Base-by-base conservation (phyloP, 2,113 vertebrate genomes). In the Scatophagus argus region DNA sequence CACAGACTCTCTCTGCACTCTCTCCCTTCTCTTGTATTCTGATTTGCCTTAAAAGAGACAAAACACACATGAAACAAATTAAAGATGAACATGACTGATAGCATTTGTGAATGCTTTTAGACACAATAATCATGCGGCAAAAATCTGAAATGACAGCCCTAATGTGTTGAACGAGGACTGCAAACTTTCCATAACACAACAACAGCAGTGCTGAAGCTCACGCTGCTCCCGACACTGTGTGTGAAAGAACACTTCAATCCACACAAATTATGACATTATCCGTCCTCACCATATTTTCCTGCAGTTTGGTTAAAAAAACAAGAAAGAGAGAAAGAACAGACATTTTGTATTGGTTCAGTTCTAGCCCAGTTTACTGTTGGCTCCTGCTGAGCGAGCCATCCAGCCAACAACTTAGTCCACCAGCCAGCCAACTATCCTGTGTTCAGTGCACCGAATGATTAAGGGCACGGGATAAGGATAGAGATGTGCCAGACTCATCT, bases 381-480 rank as follows among this genome's bases (percentile, higher is more conserved):
- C 54, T 54, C 36, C 29, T 46, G 27, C 51, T 31, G 32, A 39
- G 38, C 31, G n/a, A 34, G 34, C 59, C 44, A 34, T 34, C 21
- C 77, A 68, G 58, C 29, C 59, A 58, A 32, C 60, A 58, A 49
- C 65, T 82, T 25, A 67, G 32, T 55, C 52, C 29, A 58, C 38
- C 14, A 46, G 67, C 59, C 58, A 27, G 29, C 75, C 32, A 56
- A 39, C 66, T 49, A 46, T 47, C 64, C 34, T 46, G n/a, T 19
- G 43, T 72, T 63, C 29, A 61, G 64, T 68, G 21, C 19, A 58
- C 14, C 52, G 27, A 54, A 81, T 87, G 66, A 87, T 85, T 84
- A 71, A 81, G 67, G 82, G 71, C 71, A 77, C 32, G 31, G 56
- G 51, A 73, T 77, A 66, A 78, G 60, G 71, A 82, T 83, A 80